Conservation (phyloP, 2,113 vertebrate genomes). For the Myrmecophaga tridactyla region DNA sequence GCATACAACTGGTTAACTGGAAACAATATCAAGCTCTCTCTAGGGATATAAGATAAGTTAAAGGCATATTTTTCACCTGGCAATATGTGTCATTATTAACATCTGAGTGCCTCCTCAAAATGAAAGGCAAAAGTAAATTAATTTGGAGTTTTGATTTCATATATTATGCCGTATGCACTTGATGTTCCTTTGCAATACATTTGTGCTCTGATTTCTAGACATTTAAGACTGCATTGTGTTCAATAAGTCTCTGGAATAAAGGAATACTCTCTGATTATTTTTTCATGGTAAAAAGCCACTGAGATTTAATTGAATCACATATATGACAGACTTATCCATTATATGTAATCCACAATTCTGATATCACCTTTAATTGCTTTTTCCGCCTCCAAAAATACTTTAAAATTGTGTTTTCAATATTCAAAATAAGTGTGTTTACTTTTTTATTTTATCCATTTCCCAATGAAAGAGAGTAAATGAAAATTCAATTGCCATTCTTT, state of each 20-base stretch:
- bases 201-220: neutral
- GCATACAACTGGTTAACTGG: neutral
- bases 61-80: neutral
- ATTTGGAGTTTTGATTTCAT: neutral
- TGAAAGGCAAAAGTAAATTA: neutral
- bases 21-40: neutral
- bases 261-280: neutral
- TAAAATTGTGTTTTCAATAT: neutral
- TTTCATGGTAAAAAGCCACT: neutral
- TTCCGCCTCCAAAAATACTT: neutral
- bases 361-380: slow-evolving; percentile 13
- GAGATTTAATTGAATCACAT: slow-evolving; percentile 3
- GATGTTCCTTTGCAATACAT: neutral
- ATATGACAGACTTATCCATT: neutral
- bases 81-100: no score
- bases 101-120: neutral
- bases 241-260: neutral
- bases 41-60: neutral
- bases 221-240: neutral
- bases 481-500: slow-evolving; percentile 31
- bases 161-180: neutral
- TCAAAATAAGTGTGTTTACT: slow-evolving; percentile 16
- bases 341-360: neutral
- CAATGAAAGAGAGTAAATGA: neutral
- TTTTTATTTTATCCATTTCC: slow-evolving; percentile 35